A percentile compares a stretch with the other conserved stretches of the same genome.
These are phyloP conservation scores for Eublepharis macularius DNA, from an alignment of 2,113 vertebrate genomes.

Conservation along the genomic window DNA sequence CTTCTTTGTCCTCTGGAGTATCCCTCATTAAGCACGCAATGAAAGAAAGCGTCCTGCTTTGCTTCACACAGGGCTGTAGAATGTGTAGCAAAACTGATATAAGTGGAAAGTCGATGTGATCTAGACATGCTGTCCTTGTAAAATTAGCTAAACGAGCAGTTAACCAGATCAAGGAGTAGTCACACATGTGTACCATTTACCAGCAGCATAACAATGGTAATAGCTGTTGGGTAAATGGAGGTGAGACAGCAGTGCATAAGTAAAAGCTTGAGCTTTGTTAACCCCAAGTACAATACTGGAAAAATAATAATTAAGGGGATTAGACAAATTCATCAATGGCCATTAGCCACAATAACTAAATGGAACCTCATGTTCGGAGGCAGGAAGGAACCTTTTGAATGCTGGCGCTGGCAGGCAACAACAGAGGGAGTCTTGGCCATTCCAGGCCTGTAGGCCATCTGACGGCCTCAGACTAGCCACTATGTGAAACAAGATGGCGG, in stretches of 20 bases:
- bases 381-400: no score
- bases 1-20: not conserved
- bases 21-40: not conserved
- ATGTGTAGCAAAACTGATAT: not conserved
- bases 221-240: not conserved
- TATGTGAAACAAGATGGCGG: no score
- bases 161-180: slow-evolving; percentile 3
- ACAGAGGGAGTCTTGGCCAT: no score
- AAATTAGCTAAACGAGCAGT: slow-evolving; percentile 1
- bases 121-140: not conserved
- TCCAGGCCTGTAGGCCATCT: no score
- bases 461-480: no score
- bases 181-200: not conserved
- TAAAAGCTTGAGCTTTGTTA: not conserved
- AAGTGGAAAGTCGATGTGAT: not conserved
- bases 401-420: no score
- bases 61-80: not conserved
- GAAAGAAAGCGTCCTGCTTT: not conserved
- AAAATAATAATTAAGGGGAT: not conserved
- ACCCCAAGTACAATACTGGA: not conserved
- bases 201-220: not conserved
- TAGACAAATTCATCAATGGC: no score
- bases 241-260: not conserved
- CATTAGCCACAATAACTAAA: no score
- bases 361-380: no score